A percentile compares a stretch with the other conserved stretches of the same genome.
Conservation (phyloP, 1,140 invertebrate species). For the Drosophila sechellia region DNA sequence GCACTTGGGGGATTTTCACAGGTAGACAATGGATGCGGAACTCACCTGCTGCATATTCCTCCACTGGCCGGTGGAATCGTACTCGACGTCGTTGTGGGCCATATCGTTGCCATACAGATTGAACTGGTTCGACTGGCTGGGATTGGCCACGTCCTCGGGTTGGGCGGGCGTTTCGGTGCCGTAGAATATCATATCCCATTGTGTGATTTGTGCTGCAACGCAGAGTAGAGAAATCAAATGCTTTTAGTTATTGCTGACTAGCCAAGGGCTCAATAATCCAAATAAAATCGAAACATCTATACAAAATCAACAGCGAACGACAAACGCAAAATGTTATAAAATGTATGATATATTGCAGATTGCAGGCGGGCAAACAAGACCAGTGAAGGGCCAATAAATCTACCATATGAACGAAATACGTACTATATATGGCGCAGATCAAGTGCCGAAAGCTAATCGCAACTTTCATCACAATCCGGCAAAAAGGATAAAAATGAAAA, state of each 20-base stretch:
- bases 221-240: conserved; percentile 9
- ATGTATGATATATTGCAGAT: conserved; percentile 52
- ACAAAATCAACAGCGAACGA: conserved; percentile 35
- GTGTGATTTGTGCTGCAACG: conserved; percentile 85
- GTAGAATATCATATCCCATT: conserved; percentile 92
- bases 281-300: conserved; percentile 29
- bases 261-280: conserved; percentile 7
- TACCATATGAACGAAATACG: conserved; percentile 28
- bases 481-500: conserved; percentile 57
- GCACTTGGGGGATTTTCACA: conserved; percentile 8
- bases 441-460: conserved; percentile 68
- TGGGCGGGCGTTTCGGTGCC: conserved; percentile 89
- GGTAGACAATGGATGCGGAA: conserved; percentile 3
- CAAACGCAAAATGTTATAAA: conserved; percentile 49
- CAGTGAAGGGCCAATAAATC: conserved; percentile 57
- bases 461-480: conserved; percentile 34
- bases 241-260: conserved; percentile 21
- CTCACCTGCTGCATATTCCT: conserved; percentile 84
- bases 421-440: conserved; percentile 45
- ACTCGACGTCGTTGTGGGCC: conserved; percentile 74
- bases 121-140: conserved; percentile 49
- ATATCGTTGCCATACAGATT: conserved; percentile 65
- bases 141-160: conserved; percentile 83
- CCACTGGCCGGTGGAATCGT: conserved; percentile 75
- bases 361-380: conserved; percentile 41